Percentiles rank a stretch among this genome's conserved stretches.
Evolutionary conservation across 1,140 invertebrate species (phyloP).

Genomic region (Pectinophora gossypiella): DNA sequence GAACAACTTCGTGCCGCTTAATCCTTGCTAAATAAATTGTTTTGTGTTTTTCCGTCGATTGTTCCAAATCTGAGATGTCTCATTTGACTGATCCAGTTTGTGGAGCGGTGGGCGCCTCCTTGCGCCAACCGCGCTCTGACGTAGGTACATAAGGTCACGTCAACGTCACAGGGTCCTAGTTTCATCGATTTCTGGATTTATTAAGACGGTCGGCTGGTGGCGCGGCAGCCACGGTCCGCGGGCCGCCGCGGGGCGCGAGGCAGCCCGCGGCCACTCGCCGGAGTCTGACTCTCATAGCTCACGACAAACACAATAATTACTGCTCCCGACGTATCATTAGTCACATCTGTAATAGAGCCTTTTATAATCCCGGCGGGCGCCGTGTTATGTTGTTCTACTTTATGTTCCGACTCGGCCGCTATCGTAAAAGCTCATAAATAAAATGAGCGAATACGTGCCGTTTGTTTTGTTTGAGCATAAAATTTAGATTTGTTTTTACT

Average conservation of each 20-base stretch:
- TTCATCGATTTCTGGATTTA: not conserved
- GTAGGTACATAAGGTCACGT: too few relatives aligned
- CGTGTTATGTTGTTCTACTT: not conserved
- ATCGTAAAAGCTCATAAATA: constrained; percentile 1
- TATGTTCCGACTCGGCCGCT: not conserved
- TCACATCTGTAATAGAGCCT: constrained; percentile 2
- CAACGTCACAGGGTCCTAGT: not conserved
- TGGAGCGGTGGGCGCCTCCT: not conserved
- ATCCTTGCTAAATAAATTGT: constrained; percentile 16
- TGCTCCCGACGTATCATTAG: not conserved
- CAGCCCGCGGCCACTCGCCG: too few relatives aligned
- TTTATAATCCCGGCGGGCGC: not conserved
- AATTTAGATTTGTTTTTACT: not conserved
- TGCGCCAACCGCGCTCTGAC: too few relatives aligned
- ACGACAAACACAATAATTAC: constrained; percentile 1
- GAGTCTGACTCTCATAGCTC: too few relatives aligned
- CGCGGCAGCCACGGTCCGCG: not conserved
- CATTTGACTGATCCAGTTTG: not conserved
- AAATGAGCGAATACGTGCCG: not conserved
- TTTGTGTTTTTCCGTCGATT: constrained; percentile 3
- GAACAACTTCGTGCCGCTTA: constrained; percentile 34
- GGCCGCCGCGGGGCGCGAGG: not conserved
- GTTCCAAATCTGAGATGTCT: not conserved
- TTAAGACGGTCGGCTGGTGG: not conserved
- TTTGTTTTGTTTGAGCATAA: not conserved